Conservation (phyloP, 1,140 invertebrate species). For the Acromyrmex echinatior region DNA sequence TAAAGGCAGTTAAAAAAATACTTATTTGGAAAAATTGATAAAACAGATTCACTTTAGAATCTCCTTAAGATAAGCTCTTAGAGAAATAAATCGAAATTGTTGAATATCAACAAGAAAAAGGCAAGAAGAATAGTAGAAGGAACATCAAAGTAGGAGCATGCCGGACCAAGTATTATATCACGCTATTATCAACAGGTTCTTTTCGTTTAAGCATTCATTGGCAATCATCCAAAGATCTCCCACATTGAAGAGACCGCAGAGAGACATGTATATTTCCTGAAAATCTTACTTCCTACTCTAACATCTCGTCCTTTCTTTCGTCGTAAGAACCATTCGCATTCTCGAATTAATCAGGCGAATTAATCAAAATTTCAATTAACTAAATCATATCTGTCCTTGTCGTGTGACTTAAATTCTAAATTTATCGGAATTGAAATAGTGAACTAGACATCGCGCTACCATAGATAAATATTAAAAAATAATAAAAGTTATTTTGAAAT, state of each 20-base stretch:
- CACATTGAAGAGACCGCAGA: slow-evolving; percentile 17
- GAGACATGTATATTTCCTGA: slow-evolving; percentile 14
- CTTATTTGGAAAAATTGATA: too few relatives aligned
- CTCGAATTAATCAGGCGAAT: not conserved
- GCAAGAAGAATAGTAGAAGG: not conserved
- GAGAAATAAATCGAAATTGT: slow-evolving; percentile 21
- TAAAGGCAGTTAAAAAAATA: too few relatives aligned
- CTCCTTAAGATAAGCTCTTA: not conserved
- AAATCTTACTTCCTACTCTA: slow-evolving; percentile 10
- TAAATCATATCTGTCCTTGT: not conserved
- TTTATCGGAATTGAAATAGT: not conserved
- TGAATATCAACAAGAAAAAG: not conserved
- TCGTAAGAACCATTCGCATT: not conserved
- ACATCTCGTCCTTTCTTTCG: not conserved
- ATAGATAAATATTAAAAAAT: not conserved
- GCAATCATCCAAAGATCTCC: slow-evolving; percentile 81
- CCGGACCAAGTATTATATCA: slow-evolving; percentile 62
- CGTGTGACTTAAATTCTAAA: not conserved
- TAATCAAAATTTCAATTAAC: slow-evolving; percentile 30
- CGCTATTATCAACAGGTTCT: slow-evolving; percentile 84
- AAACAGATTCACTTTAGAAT: too few relatives aligned
- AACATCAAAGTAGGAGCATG: slow-evolving; percentile 10
- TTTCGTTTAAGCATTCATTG: slow-evolving; percentile 84
- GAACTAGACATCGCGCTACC: not conserved
- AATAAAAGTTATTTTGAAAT: not conserved